Conservation (phyloP, 2,888 invertebrate species). For the Meta bourneti region DNA sequence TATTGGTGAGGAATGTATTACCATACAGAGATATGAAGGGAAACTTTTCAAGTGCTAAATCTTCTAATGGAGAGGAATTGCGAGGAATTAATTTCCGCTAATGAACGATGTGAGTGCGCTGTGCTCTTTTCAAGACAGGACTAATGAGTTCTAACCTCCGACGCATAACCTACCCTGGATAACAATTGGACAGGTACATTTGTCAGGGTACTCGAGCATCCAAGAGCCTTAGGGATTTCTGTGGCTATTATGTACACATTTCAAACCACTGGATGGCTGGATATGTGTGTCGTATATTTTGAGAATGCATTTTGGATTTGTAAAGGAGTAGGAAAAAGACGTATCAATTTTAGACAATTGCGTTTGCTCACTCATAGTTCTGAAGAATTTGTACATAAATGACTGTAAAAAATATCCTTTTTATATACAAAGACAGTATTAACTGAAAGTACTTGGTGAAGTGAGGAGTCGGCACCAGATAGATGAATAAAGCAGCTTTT, state of each 20-base stretch:
- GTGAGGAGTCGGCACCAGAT: background rate
- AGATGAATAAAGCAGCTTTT: background rate
- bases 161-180: conserved; percentile 20
- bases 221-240: background rate
- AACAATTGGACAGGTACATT: conserved; percentile 51
- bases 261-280: conserved; percentile 5
- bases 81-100: conserved; percentile 10
- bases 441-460: background rate
- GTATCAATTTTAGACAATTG: background rate
- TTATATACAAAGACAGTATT: background rate
- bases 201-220: conserved; percentile 31
- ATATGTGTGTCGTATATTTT: background rate
- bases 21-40: background rate
- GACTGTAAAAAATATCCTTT: conserved; percentile 6
- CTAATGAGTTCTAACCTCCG: conserved; percentile 32
- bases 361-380: background rate
- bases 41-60: conserved; percentile 18
- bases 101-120: conserved; percentile 14
- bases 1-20: background rate
- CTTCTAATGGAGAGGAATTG: conserved; percentile 7
- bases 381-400: conserved; percentile 9
- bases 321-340: conserved; percentile 7
- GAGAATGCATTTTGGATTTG: background rate
- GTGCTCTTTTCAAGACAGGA: conserved; percentile 23
- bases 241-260: conserved; percentile 25